These are phyloP conservation scores for Formicarius rufipectus DNA, from an alignment of 2,113 vertebrate genomes.

Conservation along the genomic window DNA sequence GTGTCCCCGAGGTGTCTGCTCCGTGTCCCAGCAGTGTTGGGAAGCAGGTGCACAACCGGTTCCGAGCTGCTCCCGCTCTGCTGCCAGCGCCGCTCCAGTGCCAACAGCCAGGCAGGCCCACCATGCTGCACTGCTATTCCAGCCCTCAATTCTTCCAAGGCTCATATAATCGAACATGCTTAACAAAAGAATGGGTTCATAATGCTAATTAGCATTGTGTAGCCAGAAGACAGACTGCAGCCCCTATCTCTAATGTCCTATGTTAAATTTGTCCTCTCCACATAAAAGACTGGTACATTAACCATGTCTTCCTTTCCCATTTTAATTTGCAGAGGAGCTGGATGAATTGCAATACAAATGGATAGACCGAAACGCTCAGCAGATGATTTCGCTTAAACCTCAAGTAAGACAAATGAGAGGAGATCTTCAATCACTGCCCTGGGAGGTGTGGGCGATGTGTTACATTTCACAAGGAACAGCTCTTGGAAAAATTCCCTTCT, in stretches of 20 bases:
- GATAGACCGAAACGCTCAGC: constrained; percentile 59
- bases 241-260: neutral
- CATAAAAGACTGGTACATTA: constrained; percentile 49
- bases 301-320: constrained; percentile 54
- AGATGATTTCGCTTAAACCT: constrained; percentile 67
- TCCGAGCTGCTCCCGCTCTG: neutral
- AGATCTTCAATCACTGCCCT: constrained; percentile 37
- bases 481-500: constrained; percentile 20
- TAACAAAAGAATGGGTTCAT: neutral
- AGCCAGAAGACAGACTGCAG: constrained; percentile 28
- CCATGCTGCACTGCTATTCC: neutral
- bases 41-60: neutral
- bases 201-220: neutral
- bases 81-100: neutral
- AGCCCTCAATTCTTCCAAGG: neutral
- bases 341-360: constrained; percentile 46
- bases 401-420: constrained; percentile 65
- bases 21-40: too few species aligned
- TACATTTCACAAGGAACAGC: constrained; percentile 34
- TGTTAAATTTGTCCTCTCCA: constrained; percentile 52
- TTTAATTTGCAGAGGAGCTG: constrained; percentile 60
- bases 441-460: constrained; percentile 15
- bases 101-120: neutral
- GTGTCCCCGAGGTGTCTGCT: neutral
- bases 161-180: neutral